These are phyloP conservation scores for Aspidiotus destructor DNA, from an alignment of 2,888 invertebrate species.

Conservation along the genomic window DNA sequence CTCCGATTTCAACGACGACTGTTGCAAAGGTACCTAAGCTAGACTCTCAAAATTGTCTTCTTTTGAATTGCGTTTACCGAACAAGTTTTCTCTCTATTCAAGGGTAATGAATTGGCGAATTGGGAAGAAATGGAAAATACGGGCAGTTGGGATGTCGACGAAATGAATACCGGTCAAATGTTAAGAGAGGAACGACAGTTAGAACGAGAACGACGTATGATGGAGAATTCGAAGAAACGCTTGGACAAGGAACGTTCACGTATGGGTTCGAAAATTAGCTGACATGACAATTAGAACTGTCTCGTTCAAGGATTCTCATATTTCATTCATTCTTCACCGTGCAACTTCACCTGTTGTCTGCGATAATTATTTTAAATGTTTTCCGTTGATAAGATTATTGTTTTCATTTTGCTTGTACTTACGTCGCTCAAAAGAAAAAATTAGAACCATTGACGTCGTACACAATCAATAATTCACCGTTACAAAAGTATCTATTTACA, in stretches of 20 bases:
- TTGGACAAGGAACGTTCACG: constrained; percentile 22
- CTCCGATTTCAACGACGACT: not conserved
- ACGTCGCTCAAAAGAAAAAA: no score
- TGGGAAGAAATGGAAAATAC: constrained; percentile 30
- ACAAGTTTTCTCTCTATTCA: not conserved
- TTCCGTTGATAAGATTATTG: no score
- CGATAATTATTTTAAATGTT: no score
- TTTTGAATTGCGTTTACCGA: no score
- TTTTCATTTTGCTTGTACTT: no score
- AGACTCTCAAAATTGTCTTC: not conserved
- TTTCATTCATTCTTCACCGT: no score
- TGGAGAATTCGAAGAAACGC: constrained; percentile 24
- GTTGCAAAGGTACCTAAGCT: not conserved
- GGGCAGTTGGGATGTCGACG: constrained; percentile 22
- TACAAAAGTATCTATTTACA: no score
- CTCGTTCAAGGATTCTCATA: no score
- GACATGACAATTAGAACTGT: not conserved
- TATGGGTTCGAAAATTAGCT: constrained; percentile 27
- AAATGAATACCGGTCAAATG: constrained; percentile 18
- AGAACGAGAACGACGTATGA: constrained; percentile 16
- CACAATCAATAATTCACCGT: no score
- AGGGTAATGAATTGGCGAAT: constrained; percentile 17
- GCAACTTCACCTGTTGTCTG: no score
- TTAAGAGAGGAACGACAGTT: constrained; percentile 22
- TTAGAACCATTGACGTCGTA: no score